Base-by-base conservation (phyloP, 2,113 vertebrate species). In the Motacilla tschutschensis region DNA sequence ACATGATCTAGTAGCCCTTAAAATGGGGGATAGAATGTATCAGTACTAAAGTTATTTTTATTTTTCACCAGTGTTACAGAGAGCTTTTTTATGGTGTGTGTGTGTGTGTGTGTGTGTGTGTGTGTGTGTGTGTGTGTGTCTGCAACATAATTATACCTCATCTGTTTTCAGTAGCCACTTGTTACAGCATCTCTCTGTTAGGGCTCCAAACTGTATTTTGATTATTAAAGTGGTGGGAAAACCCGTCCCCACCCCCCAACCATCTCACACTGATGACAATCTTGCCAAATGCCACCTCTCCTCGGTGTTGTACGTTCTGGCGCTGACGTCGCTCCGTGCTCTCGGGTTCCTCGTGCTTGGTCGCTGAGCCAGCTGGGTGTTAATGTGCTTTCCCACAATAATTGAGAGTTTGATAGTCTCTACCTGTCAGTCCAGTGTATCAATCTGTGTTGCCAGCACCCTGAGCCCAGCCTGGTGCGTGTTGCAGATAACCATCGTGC, bases 1-100 rank as follows among this genome's bases (percentile, higher is more conserved):
- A 94, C 91, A 89, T 85, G 74, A 87, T 58, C 85, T 54, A 79
- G 87, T 91, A 93, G 87, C 90, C 90, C 90, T 93, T 82, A 88
- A 83, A 94, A 76, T 36, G 82, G 72, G 92, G 79, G 78, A 89
- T 76, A 90, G 90, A 91, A 86, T 88, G 87, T 86, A 83, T 70
- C 84, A 55, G 87, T 43, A 93, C 88, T 85, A 41, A 86, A 90
- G 38, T 79, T n/a, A 60, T 86, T 90, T 90, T 93, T 85, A 63
- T 90, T 94, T 92, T 82, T 77, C 82, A 82, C 17, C 2, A 0
- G 35, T 90, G 55, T 84, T 62, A 40, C 9, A 1, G 80, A 73
- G 43, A 90, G 25, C 53, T 90, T 92, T 92, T 91, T 65, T 86
- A 80, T 57, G 43, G 29, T 5, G 29, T 26, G 2, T 35, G 13